These are phyloP conservation scores for Thunnus albacares DNA, from an alignment of 2,797 vertebrate species.

Conservation along the genomic window DNA sequence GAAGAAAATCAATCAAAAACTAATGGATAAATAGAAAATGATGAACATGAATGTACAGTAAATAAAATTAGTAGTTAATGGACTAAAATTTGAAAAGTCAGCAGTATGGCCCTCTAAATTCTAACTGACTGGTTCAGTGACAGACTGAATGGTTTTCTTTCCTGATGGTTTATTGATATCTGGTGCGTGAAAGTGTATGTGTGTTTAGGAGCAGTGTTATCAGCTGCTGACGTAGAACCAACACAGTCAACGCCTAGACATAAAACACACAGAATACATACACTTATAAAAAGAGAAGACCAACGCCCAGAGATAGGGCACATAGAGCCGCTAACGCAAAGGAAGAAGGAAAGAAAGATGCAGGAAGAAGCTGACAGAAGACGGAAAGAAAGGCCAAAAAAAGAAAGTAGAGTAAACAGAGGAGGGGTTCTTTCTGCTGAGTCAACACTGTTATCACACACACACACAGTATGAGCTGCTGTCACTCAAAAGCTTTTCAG, in stretches of 20 bases:
- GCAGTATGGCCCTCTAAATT: neutral
- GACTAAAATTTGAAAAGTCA: neutral
- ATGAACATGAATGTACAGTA: neutral
- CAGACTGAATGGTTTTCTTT: constrained; percentile 17
- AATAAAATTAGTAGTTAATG: neutral
- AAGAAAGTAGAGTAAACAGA: constrained; percentile 65
- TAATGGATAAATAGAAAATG: constrained; percentile 1
- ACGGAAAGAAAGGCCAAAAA: constrained; percentile 57
- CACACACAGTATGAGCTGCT: constrained; percentile 14
- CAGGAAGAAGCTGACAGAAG: constrained; percentile 65
- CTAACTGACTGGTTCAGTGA: constrained; percentile 25
- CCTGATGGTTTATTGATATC: constrained; percentile 26
- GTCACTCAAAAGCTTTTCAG: constrained; percentile 31
- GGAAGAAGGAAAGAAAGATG: constrained; percentile 26
- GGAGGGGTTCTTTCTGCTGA: constrained; percentile 66
- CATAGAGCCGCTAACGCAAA: constrained; percentile 21
- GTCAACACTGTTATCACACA: constrained; percentile 70
- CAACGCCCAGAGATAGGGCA: constrained; percentile 56
- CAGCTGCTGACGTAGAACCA: constrained; percentile 44
- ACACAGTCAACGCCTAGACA: constrained; percentile 41
- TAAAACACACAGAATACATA: constrained; percentile 39
- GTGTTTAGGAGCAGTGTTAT: constrained; percentile 48
- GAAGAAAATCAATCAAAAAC: neutral
- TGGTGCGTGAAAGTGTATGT: constrained; percentile 35
- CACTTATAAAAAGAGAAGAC: constrained; percentile 26